These are phyloP conservation scores for Mus pahari DNA, from an alignment of 2,113 vertebrate species.

Conservation along the genomic window DNA sequence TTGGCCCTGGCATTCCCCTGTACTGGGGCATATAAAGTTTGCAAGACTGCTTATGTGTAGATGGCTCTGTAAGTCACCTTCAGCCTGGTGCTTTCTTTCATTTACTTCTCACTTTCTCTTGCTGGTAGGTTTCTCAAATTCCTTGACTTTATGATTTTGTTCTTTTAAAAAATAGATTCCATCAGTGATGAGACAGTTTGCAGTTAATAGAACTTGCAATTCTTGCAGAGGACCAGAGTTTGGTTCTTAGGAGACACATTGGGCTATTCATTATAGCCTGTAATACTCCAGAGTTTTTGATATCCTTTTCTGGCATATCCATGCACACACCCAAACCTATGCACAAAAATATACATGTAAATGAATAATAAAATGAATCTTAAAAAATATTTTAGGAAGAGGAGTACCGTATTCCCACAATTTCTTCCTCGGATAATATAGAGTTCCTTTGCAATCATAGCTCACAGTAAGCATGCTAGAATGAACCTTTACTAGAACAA, in stretches of 20 bases:
- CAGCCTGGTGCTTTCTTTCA: not conserved
- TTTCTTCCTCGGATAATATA: conserved; percentile 36
- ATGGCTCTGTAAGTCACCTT: not conserved
- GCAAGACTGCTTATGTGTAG: no score
- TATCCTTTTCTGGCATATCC: not conserved
- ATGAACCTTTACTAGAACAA: not conserved
- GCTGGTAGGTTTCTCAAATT: conserved; percentile 1
- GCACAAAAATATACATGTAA: not conserved
- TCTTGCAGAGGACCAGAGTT: not conserved
- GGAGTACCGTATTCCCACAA: not conserved
- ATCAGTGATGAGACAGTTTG: not conserved
- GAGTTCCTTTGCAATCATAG: conserved; percentile 28
- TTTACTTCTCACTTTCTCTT: conserved; percentile 1
- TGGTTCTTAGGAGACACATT: not conserved
- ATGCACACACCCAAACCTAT: not conserved
- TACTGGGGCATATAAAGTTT: no score
- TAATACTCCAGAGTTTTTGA: not conserved
- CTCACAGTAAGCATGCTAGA: not conserved
- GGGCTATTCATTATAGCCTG: no score
- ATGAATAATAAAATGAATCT: not conserved
- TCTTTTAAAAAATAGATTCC: not conserved
- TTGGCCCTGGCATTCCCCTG: no score
- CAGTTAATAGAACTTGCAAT: not conserved
- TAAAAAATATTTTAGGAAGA: not conserved
- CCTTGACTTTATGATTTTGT: conserved; percentile 7